Evolutionary conservation across 2,888 invertebrate genomes (phyloP), one percentile per base, ranked within the genome.

Genomic region (Synanthedon formicaeformis): DNA sequence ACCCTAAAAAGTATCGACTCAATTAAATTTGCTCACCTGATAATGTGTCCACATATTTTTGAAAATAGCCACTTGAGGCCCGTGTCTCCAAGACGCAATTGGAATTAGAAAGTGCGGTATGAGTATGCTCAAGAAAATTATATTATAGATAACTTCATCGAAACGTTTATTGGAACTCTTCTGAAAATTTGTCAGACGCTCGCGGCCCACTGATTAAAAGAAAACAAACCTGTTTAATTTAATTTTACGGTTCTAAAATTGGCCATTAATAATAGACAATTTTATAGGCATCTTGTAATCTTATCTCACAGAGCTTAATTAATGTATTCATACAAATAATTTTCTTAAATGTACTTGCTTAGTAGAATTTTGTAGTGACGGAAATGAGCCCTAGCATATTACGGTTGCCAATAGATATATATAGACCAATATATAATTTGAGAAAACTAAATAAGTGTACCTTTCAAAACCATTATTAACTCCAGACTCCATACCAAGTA

Each of bases 21-120:
- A 34, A 34, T 34, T 45, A 13, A 45, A 49, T n/a, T 16, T 49
- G 3, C 41, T 51, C 67, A 92, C 90, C 83, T 93, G 93, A 75
- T 92, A 93, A 71, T 90, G 90, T 0, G 93, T 92, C 93, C 93
- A 93, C 93, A 93, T 93, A 63, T 93, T 92, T 74, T 93, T 93
- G 62, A 92, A 93, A 60, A 91, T 91, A 0, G 93, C 93, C 34
- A 93, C 93, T 73, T 93, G 90, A 0, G 76, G 74, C 0, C 92
- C 93, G 64, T 92, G 92, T 0, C 92, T 86, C 93, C 93, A 93
- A 0, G 92, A 92, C 0, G 92, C 92, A 51, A 88, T 80, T 0
- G 93, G 93, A 52, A 93, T 67, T 6, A 93, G 71, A 62, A 92
- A 93, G 69, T 93, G 92, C 1, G 93, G 92, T 6, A 92, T 90